phyloP scores from a whole-genome alignment of 2,113 vertebrate genomes.

The Chiloscyllium plagiosum region DNA sequence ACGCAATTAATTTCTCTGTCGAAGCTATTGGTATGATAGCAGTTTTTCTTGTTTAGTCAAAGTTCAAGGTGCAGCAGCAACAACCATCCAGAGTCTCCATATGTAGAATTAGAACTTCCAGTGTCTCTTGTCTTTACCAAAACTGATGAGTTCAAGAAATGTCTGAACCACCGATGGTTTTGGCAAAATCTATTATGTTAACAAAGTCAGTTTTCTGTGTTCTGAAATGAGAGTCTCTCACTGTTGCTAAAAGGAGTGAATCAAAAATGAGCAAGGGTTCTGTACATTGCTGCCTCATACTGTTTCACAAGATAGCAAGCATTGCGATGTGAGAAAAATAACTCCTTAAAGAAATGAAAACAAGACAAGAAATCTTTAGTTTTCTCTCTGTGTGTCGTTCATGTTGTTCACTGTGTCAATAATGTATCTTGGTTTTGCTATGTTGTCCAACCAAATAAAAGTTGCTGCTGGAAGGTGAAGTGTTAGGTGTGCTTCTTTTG shows the following conservation, averaged over 20 bases:
- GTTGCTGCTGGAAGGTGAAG: not conserved
- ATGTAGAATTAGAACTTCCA: not conserved
- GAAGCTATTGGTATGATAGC: not conserved
- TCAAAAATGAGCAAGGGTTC: not conserved
- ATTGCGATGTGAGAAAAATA: not conserved
- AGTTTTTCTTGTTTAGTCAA: not conserved
- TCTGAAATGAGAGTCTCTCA: not conserved
- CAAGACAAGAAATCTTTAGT: not conserved
- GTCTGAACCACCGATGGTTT: not conserved
- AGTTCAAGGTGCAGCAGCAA: not conserved
- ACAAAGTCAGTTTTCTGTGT: not conserved
- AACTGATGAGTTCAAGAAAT: not conserved
- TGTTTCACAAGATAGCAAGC: not conserved
- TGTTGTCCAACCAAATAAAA: not conserved
- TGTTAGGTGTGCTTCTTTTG: not conserved
- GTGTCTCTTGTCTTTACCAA: not conserved
- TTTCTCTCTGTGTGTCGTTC: not conserved
- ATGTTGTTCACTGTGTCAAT: not conserved
- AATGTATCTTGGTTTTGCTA: not conserved
- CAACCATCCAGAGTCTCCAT: not conserved
- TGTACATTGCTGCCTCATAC: not conserved
- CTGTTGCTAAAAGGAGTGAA: not conserved
- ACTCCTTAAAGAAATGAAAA: not conserved
- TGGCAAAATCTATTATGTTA: not conserved
- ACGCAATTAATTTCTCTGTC: not conserved